A percentile compares a stretch with the other conserved stretches of the same genome.
Conservation (phyloP, 1,140 invertebrate genomes). For the Drosophila pandora region DNA sequence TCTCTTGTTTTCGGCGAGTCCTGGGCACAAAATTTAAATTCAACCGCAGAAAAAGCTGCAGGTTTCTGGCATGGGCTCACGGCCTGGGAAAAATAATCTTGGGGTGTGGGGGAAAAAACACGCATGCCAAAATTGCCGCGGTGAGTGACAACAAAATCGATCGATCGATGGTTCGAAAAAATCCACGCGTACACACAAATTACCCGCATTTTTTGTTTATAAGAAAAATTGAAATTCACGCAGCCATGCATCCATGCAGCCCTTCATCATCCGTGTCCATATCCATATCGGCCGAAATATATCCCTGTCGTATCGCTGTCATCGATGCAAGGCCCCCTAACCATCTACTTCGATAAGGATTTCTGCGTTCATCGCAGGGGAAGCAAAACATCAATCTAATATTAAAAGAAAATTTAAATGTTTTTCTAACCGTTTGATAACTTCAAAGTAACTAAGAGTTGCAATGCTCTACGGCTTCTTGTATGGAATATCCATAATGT, state of each 20-base stretch:
- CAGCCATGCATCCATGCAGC: conserved; percentile 25
- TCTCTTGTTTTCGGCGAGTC: conserved; percentile 8
- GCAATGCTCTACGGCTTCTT: not conserved
- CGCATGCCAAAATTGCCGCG: conserved; percentile 31
- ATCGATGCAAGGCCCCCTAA: conserved; percentile 47
- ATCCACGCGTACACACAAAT: conserved; percentile 58
- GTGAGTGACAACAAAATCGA: conserved; percentile 48
- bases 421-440: too few relatives aligned
- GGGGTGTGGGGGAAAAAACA: conserved; percentile 3
- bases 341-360: conserved; percentile 58
- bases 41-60: conserved; percentile 71
- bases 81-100: conserved; percentile 26
- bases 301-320: conserved; percentile 76
- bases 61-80: conserved; percentile 19
- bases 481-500: not conserved
- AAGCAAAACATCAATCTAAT: not conserved
- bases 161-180: conserved; percentile 21
- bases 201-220: conserved; percentile 78
- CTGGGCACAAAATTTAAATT: conserved; percentile 72
- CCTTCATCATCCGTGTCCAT: conserved; percentile 45
- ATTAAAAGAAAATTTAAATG: too few relatives aligned
- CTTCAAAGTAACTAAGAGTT: too few relatives aligned
- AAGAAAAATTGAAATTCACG: conserved; percentile 78
- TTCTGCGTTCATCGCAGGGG: conserved; percentile 10
- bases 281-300: conserved; percentile 41